Percentiles rank a stretch among this genome's conserved stretches.
Conservation (phyloP, 64 coral and sea anemone species). For the Stylophora pistillata region DNA sequence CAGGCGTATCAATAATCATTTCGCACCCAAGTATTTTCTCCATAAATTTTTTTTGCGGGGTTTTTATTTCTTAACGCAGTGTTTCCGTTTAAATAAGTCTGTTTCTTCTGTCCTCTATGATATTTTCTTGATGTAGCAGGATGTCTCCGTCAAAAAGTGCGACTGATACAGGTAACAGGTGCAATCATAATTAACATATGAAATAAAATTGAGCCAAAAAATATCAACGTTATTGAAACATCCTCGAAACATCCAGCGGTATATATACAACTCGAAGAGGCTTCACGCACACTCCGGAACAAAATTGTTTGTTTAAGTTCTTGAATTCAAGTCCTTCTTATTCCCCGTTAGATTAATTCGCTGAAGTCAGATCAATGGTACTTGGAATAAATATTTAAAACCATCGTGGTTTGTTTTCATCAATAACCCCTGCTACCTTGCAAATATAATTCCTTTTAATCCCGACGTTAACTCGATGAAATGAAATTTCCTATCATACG, state of each 20-base stretch:
- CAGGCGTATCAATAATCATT: too few relatives aligned
- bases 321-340: not conserved
- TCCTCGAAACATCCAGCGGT: not conserved
- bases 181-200: not conserved
- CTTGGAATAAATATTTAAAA: constrained; percentile 10
- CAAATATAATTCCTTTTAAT: not conserved
- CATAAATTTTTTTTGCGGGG: too few relatives aligned
- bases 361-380: not conserved
- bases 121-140: too few relatives aligned
- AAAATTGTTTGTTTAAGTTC: not conserved
- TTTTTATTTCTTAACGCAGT: too few relatives aligned
- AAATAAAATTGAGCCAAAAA: not conserved
- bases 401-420: not conserved
- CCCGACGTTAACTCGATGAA: not conserved
- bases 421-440: not conserved
- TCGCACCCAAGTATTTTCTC: too few relatives aligned
- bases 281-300: not conserved
- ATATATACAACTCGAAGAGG: not conserved
- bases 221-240: too few relatives aligned
- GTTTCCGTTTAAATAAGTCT: too few relatives aligned
- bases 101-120: too few relatives aligned
- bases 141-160: too few relatives aligned
- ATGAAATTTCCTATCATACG: not conserved
- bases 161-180: not conserved
- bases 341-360: not conserved